A percentile compares a stretch with the other conserved stretches of the same genome.
Conservation (phyloP, 2,113 vertebrate genomes). For the Zeus faber region DNA sequence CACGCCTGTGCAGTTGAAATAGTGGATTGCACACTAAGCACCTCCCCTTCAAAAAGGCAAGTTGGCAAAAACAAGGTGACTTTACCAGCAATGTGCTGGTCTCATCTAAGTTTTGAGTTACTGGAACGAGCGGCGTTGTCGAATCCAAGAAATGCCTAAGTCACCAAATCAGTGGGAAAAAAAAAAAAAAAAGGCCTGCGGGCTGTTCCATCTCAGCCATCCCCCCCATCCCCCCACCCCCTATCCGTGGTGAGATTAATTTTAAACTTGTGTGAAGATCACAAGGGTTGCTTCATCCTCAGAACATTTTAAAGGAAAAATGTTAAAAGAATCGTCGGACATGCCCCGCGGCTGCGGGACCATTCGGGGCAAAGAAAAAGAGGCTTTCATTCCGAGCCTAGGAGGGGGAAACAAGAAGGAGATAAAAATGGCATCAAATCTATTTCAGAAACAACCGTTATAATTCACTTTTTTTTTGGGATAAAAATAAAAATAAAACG, state of each 20-base stretch:
- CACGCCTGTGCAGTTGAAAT: slow-evolving; percentile 36
- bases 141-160: slow-evolving; percentile 67
- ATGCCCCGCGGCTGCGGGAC: slow-evolving; percentile 42
- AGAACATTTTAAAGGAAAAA: slow-evolving; percentile 16
- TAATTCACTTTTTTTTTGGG: background rate
- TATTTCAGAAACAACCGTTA: slow-evolving; percentile 6
- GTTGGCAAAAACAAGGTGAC: slow-evolving; percentile 69
- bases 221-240: slow-evolving; percentile 60
- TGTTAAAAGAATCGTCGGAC: slow-evolving; percentile 49
- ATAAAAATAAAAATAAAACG: slow-evolving; percentile 34
- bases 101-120: slow-evolving; percentile 65
- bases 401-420: too few species aligned
- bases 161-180: slow-evolving; percentile 70
- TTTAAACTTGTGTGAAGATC: slow-evolving; percentile 70
- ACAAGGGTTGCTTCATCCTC: slow-evolving; percentile 50
- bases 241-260: slow-evolving; percentile 64
- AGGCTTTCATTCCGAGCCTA: too few species aligned
- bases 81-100: slow-evolving; percentile 65
- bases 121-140: slow-evolving; percentile 51
- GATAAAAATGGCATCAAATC: too few species aligned
- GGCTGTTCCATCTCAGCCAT: slow-evolving; percentile 65
- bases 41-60: slow-evolving; percentile 32
- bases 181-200: slow-evolving; percentile 60
- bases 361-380: slow-evolving; percentile 39
- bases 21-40: slow-evolving; percentile 45